phyloP scores from a whole-genome alignment of 2,113 vertebrate species.

The Nannobrachium achirus region DNA sequence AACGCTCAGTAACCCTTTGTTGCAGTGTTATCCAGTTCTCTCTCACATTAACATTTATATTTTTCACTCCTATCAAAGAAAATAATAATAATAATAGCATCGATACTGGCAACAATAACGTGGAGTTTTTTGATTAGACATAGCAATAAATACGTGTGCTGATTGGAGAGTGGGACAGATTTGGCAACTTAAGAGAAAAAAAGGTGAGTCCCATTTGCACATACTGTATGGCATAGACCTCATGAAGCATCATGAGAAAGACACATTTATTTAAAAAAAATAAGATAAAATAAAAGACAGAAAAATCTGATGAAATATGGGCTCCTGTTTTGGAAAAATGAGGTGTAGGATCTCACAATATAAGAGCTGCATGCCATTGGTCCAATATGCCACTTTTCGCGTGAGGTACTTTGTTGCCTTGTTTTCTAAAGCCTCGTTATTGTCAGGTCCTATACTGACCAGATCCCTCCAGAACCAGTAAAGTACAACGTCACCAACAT shows the following conservation, averaged over 20 bases:
- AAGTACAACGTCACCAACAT: neutral
- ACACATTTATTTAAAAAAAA: too few relatives aligned
- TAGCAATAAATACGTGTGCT: conserved; percentile 56
- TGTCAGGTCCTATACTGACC: neutral
- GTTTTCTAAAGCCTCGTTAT: neutral
- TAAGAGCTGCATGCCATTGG: neutral
- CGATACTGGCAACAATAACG: conserved; percentile 31
- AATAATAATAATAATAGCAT: conserved; percentile 18
- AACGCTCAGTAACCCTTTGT: conserved; percentile 1
- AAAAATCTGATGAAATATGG: neutral
- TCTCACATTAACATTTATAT: conserved; percentile 39
- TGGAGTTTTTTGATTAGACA: conserved; percentile 35
- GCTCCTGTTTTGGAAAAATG: neutral
- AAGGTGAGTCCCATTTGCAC: neutral
- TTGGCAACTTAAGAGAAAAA: neutral
- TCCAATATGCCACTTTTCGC: neutral
- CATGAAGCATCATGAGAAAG: neutral
- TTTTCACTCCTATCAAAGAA: conserved; percentile 9
- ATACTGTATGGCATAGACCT: neutral
- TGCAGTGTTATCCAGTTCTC: neutral
- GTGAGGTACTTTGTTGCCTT: conserved; percentile 23
- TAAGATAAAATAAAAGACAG: neutral
- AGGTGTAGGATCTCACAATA: neutral
- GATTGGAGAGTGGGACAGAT: neutral
- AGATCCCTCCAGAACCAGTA: neutral